Conservation (phyloP, 2,113 vertebrate species). For the Phrynocephalus versicolor region DNA sequence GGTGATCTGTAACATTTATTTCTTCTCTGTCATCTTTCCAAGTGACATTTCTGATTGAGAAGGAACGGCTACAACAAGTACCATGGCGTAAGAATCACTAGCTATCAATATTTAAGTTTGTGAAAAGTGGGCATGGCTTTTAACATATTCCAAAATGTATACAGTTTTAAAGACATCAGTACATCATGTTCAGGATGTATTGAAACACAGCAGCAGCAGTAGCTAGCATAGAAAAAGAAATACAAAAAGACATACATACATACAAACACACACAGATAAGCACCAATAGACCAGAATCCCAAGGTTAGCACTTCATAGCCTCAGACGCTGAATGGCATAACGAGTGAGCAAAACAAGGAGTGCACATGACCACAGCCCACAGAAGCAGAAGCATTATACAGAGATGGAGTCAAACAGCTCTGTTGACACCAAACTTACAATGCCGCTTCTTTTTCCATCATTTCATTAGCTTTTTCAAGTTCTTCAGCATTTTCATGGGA, state of each 20-base stretch:
- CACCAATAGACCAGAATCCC: not conserved
- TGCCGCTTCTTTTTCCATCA: constrained; percentile 92
- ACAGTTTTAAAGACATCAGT: not conserved
- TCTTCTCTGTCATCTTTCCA: too few species aligned
- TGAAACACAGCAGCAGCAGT: not conserved
- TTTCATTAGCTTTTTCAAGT: constrained; percentile 85
- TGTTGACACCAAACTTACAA: constrained; percentile 82
- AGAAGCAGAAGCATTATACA: constrained; percentile 39
- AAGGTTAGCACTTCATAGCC: constrained; percentile 24
- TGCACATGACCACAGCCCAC: constrained; percentile 44
- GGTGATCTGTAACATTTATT: too few species aligned
- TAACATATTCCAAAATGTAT: not conserved
- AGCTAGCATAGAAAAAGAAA: constrained; percentile 36
- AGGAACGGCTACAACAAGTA: not conserved
- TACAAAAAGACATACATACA: not conserved
- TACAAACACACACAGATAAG: constrained; percentile 17
- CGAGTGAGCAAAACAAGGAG: constrained; percentile 35
- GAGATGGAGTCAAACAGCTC: constrained; percentile 31
- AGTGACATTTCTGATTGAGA: not conserved
- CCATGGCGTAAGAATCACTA: constrained; percentile 6
- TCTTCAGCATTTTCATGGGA: constrained; percentile 81
- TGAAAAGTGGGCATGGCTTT: constrained; percentile 34
- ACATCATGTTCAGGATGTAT: not conserved
- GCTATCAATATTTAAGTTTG: not conserved
- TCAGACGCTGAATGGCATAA: constrained; percentile 40